Base-by-base conservation (phyloP, 2,113 vertebrate species). In the Onychostoma macrolepis region DNA sequence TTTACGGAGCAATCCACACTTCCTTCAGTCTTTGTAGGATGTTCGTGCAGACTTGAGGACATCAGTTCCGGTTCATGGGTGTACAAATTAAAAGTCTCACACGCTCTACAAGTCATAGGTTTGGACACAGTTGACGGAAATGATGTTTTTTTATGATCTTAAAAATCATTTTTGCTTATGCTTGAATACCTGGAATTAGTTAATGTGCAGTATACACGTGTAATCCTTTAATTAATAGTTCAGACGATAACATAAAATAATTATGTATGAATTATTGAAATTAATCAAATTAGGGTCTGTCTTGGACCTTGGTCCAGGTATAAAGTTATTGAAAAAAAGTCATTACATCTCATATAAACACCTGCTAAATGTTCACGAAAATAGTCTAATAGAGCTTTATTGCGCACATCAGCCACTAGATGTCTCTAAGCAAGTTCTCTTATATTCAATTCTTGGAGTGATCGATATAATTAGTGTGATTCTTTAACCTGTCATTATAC, bases 1-100 rank as follows among this genome's bases (percentile, higher is more conserved):
- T 84, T 41, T 21, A 58, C 8, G 24, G 50, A 26, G 50, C 45
- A 38, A 10, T 28, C 24, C 69, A 84, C 83, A 84, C 67, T 84
- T 84, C 67, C 33, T 41, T 26, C 21, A 6, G 69, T 24, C 53
- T 24, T 4, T 53, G 53, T 63, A 61, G 78, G 78, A 61, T 38
- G 30, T 58, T 58, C 83, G 56, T 58, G 50, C 83, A 74, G 48
- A 58, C 69, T 8, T 9, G 28, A 19, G 26, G 30, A 58, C 30
- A 74, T 26, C 30, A 58, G 45, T 84, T 84, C 83, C 83, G 83
- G 83, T 72, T 74, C 48, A 26, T 9, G 21, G 1, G 4, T 26
- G 69, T 74, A 72, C 69, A 84, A 74, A 84, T 17, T 84, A 84
- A 84, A 74, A 84, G 83, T 84, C 33, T 72, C 33, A 2, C 4